Evolutionary conservation across 2,888 invertebrate species (phyloP).

Genomic region (Metopia argyrocephala): DNA sequence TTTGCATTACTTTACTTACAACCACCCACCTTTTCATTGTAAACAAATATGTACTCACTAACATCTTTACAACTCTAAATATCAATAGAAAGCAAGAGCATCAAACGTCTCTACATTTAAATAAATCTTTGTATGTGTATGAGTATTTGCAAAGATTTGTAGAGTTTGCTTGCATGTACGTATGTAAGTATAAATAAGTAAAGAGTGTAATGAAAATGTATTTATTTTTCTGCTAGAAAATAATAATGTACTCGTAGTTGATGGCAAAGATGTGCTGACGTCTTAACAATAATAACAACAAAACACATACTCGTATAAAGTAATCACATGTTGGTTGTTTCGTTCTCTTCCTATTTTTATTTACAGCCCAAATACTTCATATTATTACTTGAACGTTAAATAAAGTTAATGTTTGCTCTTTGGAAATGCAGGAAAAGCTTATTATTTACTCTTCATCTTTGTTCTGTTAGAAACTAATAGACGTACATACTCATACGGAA

Average conservation of each 20-base stretch:
- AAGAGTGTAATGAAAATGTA: neutral
- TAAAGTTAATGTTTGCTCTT: constrained; percentile 46
- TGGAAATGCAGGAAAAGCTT: constrained; percentile 26
- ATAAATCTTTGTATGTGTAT: neutral
- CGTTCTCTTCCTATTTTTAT: constrained; percentile 5
- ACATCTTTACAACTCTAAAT: constrained; percentile 2
- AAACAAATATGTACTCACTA: neutral
- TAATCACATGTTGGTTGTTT: neutral
- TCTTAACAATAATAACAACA: neutral
- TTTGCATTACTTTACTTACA: neutral
- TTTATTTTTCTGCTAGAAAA: neutral
- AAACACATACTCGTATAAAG: neutral
- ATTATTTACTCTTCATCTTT: neutral
- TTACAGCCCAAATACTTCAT: neutral
- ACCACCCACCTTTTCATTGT: neutral
- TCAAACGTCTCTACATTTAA: constrained; percentile 7
- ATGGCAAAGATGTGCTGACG: neutral
- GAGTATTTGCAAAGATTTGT: neutral
- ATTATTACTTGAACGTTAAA: constrained; percentile 38
- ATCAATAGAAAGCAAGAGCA: neutral
- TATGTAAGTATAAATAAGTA: neutral
- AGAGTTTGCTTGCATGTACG: neutral
- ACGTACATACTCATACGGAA: neutral
- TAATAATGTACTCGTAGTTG: neutral
- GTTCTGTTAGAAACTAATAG: neutral